Base-by-base conservation (phyloP, 2,113 vertebrate genomes). In the Salvator merianae region DNA sequence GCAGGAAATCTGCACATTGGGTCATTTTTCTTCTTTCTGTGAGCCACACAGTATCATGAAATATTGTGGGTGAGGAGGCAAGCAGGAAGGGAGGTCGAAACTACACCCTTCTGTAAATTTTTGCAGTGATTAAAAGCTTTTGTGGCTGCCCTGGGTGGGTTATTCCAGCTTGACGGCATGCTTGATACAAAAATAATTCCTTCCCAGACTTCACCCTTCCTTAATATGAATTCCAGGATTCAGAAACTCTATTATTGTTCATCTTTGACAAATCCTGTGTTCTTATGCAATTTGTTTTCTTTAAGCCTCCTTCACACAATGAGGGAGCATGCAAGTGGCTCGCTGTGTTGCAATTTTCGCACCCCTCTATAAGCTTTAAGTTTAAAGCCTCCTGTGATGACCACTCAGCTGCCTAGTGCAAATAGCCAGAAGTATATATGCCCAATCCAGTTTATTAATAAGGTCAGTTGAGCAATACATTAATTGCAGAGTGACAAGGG, bases 121-220 rank as follows among this genome's bases (percentile, higher is more conserved):
- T 84, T 72, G 30, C 40, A 28, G 38, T 79, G 68, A 79, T 79
- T 72, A 47, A 84, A 72, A 20, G 68, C 68, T 71, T 78, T 47
- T 30, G 76, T 79, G 76, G 22, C 76, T 84, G 76, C 68, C 32
- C 76, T 72, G 76, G 38, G 75, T 78, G 83, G 83, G 76, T 84
- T 36, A 84, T 84, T 79, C 76, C 68, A 84, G 76, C 53, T 24
- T 79, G 83, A 72, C 76, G 43, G 53, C 70, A 38, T 74, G 70
- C 68, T 72, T 55, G 16, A 34, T 68, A 40, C n/a, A 69, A 81
- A 50, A 78, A 59, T n/a, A 62, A 72, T 72, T 30, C 30, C 38
- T 79, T 73, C 26, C 47, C 74, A 84, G 68, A 30, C 83, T 72
- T 72, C 76, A 47, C 38, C 55, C 76, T 84, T 77, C 32, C 63